Evolutionary conservation across 2,888 invertebrate species (phyloP).

Genomic region (Epinotia ramella): DNA sequence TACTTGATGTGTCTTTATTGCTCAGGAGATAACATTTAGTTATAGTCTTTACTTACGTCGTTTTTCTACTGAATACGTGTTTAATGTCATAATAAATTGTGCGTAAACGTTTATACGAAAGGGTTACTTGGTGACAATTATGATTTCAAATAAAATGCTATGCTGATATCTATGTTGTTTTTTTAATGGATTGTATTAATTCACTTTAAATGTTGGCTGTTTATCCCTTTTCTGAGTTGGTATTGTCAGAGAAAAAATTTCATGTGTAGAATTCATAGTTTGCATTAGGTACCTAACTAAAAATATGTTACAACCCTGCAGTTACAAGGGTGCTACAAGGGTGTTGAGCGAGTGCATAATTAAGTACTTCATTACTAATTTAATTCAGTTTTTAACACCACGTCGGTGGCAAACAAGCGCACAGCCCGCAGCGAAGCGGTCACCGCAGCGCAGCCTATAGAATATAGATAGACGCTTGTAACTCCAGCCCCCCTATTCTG

Average conservation of each 20-base stretch:
- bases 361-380: no score
- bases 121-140: not conserved
- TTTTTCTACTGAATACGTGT: not conserved
- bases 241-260: not conserved
- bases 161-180: not conserved
- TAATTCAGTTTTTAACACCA: no score
- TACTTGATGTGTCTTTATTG: constrained; percentile 27
- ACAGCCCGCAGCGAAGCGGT: no score
- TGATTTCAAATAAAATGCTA: not conserved
- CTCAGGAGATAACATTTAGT: constrained; percentile 6
- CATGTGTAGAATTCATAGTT: not conserved
- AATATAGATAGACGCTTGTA: no score
- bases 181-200: not conserved
- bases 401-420: no score
- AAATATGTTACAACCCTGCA: no score
- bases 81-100: constrained; percentile 9
- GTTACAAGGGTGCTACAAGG: no score
- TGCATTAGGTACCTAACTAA: not conserved
- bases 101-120: not conserved
- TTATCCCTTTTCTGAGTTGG: not conserved
- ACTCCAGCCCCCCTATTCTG: no score
- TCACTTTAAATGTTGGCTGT: not conserved
- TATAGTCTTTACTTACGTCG: not conserved
- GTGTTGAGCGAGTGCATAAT: no score
- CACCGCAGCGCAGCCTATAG: no score